phyloP scores from a whole-genome alignment of 2,888 invertebrate species.

The Copidosoma aretas region DNA sequence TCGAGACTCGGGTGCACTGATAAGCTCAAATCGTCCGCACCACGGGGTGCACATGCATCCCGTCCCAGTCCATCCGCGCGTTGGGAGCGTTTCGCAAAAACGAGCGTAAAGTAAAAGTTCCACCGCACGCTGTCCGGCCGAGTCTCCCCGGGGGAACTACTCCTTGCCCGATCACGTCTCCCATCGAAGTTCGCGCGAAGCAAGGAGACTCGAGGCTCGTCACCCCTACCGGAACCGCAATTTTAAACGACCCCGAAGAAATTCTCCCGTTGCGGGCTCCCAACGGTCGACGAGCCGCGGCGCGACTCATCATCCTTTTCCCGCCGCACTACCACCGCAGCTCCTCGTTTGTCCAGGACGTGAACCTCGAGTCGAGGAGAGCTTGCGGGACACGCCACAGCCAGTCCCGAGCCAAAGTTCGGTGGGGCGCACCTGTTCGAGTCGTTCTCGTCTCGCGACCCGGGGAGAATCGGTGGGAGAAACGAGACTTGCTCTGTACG shows the following conservation, averaged over 20 bases:
- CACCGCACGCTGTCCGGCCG: too few relatives aligned
- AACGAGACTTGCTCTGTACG: slow-evolving; percentile 34
- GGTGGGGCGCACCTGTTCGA: slow-evolving; percentile 33
- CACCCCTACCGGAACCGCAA: neutral
- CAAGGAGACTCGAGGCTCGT: neutral
- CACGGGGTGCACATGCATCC: neutral
- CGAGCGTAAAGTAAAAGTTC: too few relatives aligned
- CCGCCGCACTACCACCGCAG: slow-evolving; percentile 1
- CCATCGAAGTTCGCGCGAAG: neutral
- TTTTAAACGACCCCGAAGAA: neutral
- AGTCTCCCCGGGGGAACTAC: too few relatives aligned
- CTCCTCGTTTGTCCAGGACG: slow-evolving; percentile 25
- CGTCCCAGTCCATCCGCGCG: neutral
- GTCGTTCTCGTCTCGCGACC: slow-evolving; percentile 1
- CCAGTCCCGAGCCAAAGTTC: neutral
- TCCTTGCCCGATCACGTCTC: neutral
- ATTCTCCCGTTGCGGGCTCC: slow-evolving; percentile 1
- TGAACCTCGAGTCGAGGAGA: neutral
- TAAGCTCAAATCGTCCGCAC: neutral
- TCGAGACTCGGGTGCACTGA: slow-evolving; percentile 7
- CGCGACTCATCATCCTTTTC: slow-evolving; percentile 23
- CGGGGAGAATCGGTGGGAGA: slow-evolving; percentile 28
- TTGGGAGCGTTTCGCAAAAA: neutral
- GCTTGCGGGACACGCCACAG: neutral
- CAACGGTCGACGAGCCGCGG: slow-evolving; percentile 4